phyloP scores from a whole-genome alignment of 2,888 invertebrate species.

The Dastarcus helophoroides region DNA sequence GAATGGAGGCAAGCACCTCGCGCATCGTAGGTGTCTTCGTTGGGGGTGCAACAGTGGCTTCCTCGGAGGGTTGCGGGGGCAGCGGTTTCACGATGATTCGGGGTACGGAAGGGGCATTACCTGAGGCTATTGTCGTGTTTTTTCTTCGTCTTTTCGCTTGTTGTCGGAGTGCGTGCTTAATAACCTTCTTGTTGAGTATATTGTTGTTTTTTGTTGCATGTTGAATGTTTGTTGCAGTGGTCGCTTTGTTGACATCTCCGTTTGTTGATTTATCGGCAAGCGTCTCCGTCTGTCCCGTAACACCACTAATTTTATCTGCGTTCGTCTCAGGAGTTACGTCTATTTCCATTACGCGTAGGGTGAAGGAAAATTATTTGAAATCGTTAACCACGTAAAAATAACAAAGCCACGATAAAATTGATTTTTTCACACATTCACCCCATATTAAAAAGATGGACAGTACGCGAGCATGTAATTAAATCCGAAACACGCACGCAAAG shows the following conservation, averaged over 20 bases:
- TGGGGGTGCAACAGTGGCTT: conserved; percentile 35
- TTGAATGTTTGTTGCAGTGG: conserved; percentile 13
- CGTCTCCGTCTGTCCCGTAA: conserved; percentile 24
- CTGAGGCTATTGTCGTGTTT: conserved; percentile 59
- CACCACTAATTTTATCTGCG: conserved; percentile 26
- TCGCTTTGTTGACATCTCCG: conserved; percentile 9
- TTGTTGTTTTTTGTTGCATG: conserved; percentile 18
- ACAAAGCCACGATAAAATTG: conserved; percentile 20
- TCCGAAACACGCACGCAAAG: conserved; percentile 12
- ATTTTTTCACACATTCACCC: conserved; percentile 23
- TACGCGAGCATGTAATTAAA: conserved; percentile 13
- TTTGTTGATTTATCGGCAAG: conserved; percentile 16
- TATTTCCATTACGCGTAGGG: conserved; percentile 35
- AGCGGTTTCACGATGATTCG: conserved; percentile 74
- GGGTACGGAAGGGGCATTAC: conserved; percentile 51
- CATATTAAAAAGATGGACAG: conserved; percentile 22
- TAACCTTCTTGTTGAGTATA: conserved; percentile 51
- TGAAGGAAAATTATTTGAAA: conserved; percentile 16
- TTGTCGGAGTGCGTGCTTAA: conserved; percentile 65
- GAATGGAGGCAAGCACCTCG: conserved; percentile 78
- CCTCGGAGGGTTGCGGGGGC: conserved; percentile 47
- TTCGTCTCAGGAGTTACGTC: conserved; percentile 33
- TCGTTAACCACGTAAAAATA: conserved; percentile 12
- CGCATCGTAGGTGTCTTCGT: conserved; percentile 62
- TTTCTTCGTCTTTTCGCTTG: conserved; percentile 69